Percentiles rank a stretch among this genome's conserved stretches.
These are phyloP conservation scores for Corythornis madagascariensis DNA, from an alignment of 2,113 vertebrate genomes.

Conservation along the genomic window DNA sequence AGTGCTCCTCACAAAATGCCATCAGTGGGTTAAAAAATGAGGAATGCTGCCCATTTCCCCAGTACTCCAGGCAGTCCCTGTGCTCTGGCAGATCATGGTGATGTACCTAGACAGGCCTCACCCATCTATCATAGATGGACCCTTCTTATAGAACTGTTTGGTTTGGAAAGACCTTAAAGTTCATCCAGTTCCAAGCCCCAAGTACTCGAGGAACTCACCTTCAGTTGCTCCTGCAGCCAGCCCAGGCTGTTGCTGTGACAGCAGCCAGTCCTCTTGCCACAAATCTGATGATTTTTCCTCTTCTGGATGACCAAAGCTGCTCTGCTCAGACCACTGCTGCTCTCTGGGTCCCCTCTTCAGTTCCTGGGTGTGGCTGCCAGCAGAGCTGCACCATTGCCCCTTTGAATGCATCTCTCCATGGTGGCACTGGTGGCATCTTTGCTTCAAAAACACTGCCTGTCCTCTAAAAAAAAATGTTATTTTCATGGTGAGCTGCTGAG, in stretches of 20 bases:
- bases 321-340: not conserved
- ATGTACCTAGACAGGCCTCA: not conserved
- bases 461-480: not conserved
- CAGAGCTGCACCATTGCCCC: rapidly evolving
- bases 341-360: not conserved
- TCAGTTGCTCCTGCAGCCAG: not conserved
- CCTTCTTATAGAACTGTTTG: too few relatives aligned
- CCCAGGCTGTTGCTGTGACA: rapidly evolving
- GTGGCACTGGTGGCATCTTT: rapidly evolving
- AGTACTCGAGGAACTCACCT: rapidly evolving
- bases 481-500: not conserved
- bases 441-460: not conserved
- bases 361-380: not conserved
- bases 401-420: not conserved
- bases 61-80: rapidly evolving
- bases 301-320: not conserved
- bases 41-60: not conserved
- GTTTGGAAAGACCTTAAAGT: too few relatives aligned
- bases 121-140: rapidly evolving
- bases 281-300: not conserved
- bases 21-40: not conserved
- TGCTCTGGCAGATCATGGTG: rapidly evolving
- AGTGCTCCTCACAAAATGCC: not conserved
- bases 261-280: not conserved
- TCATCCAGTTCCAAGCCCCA: too few relatives aligned